phyloP scores from a whole-genome alignment of 2,797 vertebrate species.

The Heliangelus exortis region DNA sequence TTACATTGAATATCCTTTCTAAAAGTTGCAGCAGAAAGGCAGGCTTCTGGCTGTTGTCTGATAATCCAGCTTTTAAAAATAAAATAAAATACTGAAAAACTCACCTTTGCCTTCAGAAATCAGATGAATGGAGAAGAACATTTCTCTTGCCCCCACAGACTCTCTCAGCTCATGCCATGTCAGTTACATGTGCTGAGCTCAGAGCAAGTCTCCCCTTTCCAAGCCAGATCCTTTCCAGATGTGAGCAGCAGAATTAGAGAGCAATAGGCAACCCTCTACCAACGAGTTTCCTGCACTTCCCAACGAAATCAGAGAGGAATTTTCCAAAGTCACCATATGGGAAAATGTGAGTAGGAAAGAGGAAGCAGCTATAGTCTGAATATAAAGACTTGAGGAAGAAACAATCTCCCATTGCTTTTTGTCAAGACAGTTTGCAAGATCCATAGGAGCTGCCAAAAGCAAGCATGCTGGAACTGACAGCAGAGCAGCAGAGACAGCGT shows the following conservation, averaged over 20 bases:
- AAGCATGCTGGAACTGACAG: conserved; percentile 46
- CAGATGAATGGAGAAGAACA: conserved; percentile 64
- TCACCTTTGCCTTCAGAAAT: conserved; percentile 74
- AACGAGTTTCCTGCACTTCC: conserved; percentile 78
- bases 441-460: background rate
- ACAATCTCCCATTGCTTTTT: conserved; percentile 48
- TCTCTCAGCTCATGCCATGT: conserved; percentile 82
- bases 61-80: background rate
- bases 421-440: conserved; percentile 30
- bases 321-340: conserved; percentile 76
- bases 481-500: background rate
- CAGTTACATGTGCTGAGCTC: conserved; percentile 60
- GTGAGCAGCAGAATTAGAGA: conserved; percentile 75
- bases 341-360: conserved; percentile 69
- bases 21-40: conserved; percentile 14
- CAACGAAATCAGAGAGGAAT: conserved; percentile 72
- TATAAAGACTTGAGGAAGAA: conserved; percentile 43
- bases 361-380: conserved; percentile 52
- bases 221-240: conserved; percentile 88
- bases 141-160: conserved; percentile 55
- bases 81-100: conserved; percentile 38
- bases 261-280: conserved; percentile 69
- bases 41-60: background rate
- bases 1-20: background rate
- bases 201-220: conserved; percentile 67